These are phyloP conservation scores for Formica selysi DNA, from an alignment of 1,140 invertebrate species.

Conservation along the genomic window DNA sequence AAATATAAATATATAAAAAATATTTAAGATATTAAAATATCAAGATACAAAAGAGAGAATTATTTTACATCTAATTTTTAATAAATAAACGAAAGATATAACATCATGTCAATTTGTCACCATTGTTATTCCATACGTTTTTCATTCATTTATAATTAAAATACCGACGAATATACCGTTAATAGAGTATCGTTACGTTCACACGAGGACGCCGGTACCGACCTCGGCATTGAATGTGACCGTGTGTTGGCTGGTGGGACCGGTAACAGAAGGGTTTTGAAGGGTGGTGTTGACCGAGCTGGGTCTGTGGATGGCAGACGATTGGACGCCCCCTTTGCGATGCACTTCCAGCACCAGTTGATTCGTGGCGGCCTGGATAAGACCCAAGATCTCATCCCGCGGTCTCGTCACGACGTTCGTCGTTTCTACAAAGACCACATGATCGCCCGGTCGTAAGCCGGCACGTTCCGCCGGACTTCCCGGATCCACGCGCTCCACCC, in stretches of 20 bases:
- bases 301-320: slow-evolving; percentile 74
- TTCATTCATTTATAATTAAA: slow-evolving; percentile 6
- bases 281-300: slow-evolving; percentile 80
- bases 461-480: slow-evolving; percentile 93
- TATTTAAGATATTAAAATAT: background rate
- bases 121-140: background rate
- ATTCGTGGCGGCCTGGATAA: slow-evolving; percentile 92
- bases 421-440: slow-evolving; percentile 94
- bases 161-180: slow-evolving; percentile 3
- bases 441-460: slow-evolving; percentile 93
- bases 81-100: background rate
- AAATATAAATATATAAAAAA: background rate
- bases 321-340: slow-evolving; percentile 84
- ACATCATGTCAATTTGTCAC: background rate
- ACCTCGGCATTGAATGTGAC: slow-evolving; percentile 95
- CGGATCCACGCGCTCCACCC: slow-evolving; percentile 94
- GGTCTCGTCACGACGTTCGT: slow-evolving; percentile 94
- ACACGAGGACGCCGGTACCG: slow-evolving; percentile 89
- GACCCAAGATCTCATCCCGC: slow-evolving; percentile 92
- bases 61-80: background rate
- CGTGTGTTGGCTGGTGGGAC: slow-evolving; percentile 87
- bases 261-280: slow-evolving; percentile 75
- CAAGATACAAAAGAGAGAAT: background rate
- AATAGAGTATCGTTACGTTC: slow-evolving; percentile 43
- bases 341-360: slow-evolving; percentile 93